These are phyloP conservation scores for Ricordea florida DNA, from an alignment of 92 coral and sea anemone genomes.

Conservation along the genomic window DNA sequence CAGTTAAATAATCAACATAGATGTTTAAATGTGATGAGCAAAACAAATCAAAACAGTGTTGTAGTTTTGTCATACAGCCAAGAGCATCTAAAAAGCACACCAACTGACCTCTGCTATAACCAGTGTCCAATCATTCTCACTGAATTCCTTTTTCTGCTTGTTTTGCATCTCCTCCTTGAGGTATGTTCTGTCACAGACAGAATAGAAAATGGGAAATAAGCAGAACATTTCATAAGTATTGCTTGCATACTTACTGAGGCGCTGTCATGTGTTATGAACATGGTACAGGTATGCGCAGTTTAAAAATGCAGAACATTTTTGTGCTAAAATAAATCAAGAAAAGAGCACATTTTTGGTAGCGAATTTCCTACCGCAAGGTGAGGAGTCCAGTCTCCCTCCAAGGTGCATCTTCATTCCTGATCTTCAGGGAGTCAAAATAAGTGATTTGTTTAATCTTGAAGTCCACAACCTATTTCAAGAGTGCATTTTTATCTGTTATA, in stretches of 20 bases:
- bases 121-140: neutral
- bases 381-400: neutral
- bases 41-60: neutral
- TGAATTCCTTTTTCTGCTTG: constrained; percentile 11
- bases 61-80: no score
- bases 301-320: no score
- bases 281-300: neutral
- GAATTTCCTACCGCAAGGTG: neutral
- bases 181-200: constrained; percentile 6
- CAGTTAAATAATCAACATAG: neutral
- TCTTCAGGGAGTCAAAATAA: neutral
- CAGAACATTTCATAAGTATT: no score
- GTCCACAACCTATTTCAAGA: neutral
- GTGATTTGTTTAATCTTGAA: neutral
- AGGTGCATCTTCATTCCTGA: neutral
- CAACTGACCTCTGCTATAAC: constrained; percentile 7
- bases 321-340: no score
- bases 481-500: neutral
- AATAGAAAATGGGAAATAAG: no score
- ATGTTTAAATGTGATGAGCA: neutral
- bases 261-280: neutral
- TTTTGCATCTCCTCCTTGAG: constrained; percentile 12
- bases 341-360: no score
- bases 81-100: neutral
- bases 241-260: no score